Evolutionary conservation across 2,113 vertebrate genomes (phyloP), one percentile per base, ranked within the genome.

Genomic region (Rhabdomys dilectus): DNA sequence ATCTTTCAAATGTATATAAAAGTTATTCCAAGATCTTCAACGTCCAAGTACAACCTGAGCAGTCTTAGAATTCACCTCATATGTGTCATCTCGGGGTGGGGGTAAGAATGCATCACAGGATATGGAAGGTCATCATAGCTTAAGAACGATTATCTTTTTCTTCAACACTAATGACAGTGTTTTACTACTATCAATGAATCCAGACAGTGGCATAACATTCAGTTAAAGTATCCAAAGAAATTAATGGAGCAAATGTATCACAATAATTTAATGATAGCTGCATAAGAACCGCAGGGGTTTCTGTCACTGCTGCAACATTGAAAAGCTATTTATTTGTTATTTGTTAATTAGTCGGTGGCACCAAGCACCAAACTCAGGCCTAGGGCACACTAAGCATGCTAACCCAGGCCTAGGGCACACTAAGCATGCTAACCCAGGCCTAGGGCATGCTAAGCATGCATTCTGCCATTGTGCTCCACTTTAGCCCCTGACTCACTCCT

Each of bases 1-100:
- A 62, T 89, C 84, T 94, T 93, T 19, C 77, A 96, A 78, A 93
- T 93, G 45, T 91, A 58, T 42, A 73, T 84, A n/a, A 96, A 96
- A 93, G 42, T 85, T 31, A 95, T 17, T 88, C 68, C 64, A 16
- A 95, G 34, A 34, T 82, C 29, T 29, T 91, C 53, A 2, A 34
- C 34, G 24, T 81, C 0, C 22, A 78, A 86, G 24, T 51, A 29
- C 26, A 60, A 72, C 45, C 53, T 84, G 51, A 16, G 39, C 62
- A 7, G n/a, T 85, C 96, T 64, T n/a, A 53, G 8, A 11, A 58
- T 1, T 92, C 48, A 36, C 2, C 15, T 31, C 26, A 68, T 5
- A 0, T 29, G 19, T 81, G 66, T 29, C 39, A 17, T 93, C 51
- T 89, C 82, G 22, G 53, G 56, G 56, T 6, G 5, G 48, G 51